These are phyloP conservation scores for Micronisus gabar DNA, from an alignment of 2,113 vertebrate genomes.

Conservation along the genomic window DNA sequence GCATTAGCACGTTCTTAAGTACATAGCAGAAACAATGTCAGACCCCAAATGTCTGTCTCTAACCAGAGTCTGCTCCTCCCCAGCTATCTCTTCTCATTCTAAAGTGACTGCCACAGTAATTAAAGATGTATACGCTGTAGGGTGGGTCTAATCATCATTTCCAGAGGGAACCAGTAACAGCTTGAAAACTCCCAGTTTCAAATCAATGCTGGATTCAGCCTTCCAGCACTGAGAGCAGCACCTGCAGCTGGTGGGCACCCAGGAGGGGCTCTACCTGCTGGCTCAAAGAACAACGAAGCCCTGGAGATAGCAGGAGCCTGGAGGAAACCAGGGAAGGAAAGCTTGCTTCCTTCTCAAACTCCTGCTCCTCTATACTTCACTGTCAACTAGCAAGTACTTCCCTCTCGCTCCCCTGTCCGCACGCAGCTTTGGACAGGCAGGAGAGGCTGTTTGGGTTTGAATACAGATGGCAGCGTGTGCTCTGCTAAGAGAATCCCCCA, in stretches of 20 bases:
- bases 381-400: not conserved
- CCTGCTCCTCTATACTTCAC: not conserved
- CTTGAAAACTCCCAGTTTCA: not conserved
- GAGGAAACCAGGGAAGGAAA: not conserved
- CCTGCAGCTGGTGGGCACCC: not conserved
- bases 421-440: not conserved
- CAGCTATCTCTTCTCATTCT: not conserved
- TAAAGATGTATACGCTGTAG: fast-evolving
- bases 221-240: not conserved
- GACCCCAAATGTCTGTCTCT: not conserved
- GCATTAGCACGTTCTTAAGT: not conserved
- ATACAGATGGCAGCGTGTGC: too few species aligned
- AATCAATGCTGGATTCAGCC: not conserved
- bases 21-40: fast-evolving
- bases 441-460: not conserved
- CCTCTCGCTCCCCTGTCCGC: fast-evolving
- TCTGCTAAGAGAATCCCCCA: not conserved
- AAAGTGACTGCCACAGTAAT: not conserved
- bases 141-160: fast-evolving
- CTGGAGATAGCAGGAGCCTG: not conserved
- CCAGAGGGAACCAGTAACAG: not conserved
- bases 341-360: not conserved
- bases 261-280: not conserved
- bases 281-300: not conserved
- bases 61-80: not conserved